Percentiles rank a stretch among this genome's conserved stretches.
Conservation (phyloP, 2,113 vertebrate genomes). For the Pterocles burchelli region DNA sequence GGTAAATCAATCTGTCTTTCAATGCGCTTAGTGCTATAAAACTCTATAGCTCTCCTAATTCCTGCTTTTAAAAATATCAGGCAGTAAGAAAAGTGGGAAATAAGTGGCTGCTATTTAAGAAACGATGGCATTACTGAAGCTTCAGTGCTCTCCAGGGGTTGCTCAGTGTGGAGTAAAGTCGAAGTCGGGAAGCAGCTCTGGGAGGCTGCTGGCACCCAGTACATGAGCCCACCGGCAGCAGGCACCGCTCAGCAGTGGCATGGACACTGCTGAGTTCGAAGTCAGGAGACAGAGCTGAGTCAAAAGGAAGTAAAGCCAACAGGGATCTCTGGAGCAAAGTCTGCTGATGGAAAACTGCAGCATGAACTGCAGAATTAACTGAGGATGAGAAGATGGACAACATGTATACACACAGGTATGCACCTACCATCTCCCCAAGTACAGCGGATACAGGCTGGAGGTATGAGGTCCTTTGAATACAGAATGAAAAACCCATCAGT, state of each 20-base stretch:
- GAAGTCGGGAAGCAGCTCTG: neutral
- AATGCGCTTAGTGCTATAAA: neutral
- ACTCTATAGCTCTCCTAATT: neutral
- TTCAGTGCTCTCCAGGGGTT: neutral
- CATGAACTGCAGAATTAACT: neutral
- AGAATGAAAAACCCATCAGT: neutral
- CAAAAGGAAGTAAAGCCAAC: neutral
- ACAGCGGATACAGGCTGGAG: neutral
- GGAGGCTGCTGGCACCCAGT: fast-evolving
- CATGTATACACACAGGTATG: neutral
- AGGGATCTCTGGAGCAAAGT: neutral
- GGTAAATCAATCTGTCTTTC: conserved; percentile 5
- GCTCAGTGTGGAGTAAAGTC: neutral
- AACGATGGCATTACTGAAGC: neutral
- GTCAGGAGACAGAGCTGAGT: neutral
- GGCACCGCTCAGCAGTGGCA: fast-evolving
- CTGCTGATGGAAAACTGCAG: neutral
- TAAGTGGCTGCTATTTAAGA: conserved; percentile 2
- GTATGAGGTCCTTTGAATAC: neutral
- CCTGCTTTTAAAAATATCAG: neutral
- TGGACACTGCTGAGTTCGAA: fast-evolving
- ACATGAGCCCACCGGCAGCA: fast-evolving
- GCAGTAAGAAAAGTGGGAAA: neutral
- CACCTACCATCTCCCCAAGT: neutral
- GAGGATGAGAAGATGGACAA: neutral